Evolutionary conservation across 2,888 invertebrate genomes (phyloP).

Genomic region (Drosophila anomalipes): DNA sequence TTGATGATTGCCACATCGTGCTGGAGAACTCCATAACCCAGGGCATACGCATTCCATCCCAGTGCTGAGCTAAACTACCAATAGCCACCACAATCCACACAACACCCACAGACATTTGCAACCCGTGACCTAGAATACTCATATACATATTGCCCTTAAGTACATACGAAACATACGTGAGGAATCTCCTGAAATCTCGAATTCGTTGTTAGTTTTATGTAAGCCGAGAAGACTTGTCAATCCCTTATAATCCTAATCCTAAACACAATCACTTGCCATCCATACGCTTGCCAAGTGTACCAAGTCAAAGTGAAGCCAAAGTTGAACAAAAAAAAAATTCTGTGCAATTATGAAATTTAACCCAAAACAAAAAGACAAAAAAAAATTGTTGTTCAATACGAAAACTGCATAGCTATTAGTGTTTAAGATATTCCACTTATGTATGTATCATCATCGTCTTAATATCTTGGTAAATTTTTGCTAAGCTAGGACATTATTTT

Average conservation of each 20-base stretch:
- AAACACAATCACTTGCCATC: conserved; percentile 58
- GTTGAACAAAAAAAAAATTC: conserved; percentile 61
- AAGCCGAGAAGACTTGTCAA: conserved; percentile 45
- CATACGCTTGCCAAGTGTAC: conserved; percentile 66
- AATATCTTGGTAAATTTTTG: conserved; percentile 56
- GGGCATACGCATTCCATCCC: conserved; percentile 85
- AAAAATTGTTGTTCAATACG: conserved; percentile 68
- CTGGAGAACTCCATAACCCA: conserved; percentile 93
- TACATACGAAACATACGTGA: conserved; percentile 25
- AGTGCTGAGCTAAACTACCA: conserved; percentile 76
- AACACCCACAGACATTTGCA: conserved; percentile 72
- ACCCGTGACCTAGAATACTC: conserved; percentile 81
- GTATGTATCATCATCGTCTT: conserved; percentile 20
- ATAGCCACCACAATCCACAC: conserved; percentile 8
- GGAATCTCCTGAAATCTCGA: conserved; percentile 63
- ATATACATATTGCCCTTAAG: conserved; percentile 67
- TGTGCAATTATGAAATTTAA: conserved; percentile 73
- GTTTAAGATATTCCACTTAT: conserved; percentile 49
- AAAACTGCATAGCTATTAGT: conserved; percentile 61
- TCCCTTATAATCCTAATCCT: conserved; percentile 16
- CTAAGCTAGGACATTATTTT: conserved; percentile 43
- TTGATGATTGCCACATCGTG: conserved; percentile 93
- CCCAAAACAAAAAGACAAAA: conserved; percentile 41
- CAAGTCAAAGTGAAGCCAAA: conserved; percentile 74
- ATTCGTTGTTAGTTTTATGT: conserved; percentile 54